phyloP scores from a whole-genome alignment of 2,113 vertebrate genomes.

The Egretta garzetta region DNA sequence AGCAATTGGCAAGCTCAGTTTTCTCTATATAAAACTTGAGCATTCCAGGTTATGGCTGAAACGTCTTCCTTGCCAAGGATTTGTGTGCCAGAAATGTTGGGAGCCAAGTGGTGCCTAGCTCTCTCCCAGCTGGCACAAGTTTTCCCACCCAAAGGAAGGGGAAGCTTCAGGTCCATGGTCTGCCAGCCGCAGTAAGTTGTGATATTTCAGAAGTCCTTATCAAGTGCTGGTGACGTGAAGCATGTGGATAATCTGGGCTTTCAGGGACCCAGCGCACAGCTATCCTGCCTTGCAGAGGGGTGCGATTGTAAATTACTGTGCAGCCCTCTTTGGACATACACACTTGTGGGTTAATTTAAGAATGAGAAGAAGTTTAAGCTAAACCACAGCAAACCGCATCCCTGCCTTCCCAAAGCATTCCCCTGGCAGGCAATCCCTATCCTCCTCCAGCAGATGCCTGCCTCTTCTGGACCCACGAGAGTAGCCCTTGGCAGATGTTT shows the following conservation, averaged over 20 bases:
- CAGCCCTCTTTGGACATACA: background rate
- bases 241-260: background rate
- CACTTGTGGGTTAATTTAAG: background rate
- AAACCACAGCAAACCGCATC: background rate
- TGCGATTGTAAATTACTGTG: background rate
- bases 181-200: background rate
- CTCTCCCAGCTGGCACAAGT: background rate
- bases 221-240: background rate
- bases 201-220: background rate
- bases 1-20: background rate
- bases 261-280: background rate
- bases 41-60: background rate
- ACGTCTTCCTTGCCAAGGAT: background rate
- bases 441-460: background rate
- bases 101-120: background rate
- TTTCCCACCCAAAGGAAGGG: background rate
- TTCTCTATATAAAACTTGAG: background rate
- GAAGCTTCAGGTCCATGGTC: background rate
- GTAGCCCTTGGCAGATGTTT: background rate
- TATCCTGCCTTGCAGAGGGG: background rate
- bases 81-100: background rate
- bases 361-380: background rate
- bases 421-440: background rate
- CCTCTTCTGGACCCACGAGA: background rate
- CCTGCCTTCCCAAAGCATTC: background rate